These are phyloP conservation scores for Pedionomus torquatus DNA, from an alignment of 2,113 vertebrate species.

Conservation along the genomic window DNA sequence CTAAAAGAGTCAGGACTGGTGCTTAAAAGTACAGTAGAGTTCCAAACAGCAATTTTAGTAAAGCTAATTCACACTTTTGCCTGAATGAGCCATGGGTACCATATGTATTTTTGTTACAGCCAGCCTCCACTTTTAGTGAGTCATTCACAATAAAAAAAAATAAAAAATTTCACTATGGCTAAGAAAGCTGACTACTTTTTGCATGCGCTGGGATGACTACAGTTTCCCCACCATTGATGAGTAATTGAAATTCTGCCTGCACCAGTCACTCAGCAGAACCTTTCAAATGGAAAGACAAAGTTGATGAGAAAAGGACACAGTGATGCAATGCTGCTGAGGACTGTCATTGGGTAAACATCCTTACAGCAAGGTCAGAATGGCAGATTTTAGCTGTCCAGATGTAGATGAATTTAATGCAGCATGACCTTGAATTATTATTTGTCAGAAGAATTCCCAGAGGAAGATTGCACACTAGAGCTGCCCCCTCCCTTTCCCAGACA, in stretches of 20 bases:
- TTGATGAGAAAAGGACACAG: not conserved
- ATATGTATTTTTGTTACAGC: slow-evolving; percentile 58
- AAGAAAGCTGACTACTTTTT: not conserved
- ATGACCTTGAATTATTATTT: not conserved
- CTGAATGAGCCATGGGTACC: slow-evolving; percentile 43
- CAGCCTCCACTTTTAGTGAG: slow-evolving; percentile 52
- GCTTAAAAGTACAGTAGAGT: not conserved
- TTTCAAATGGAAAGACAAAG: not conserved
- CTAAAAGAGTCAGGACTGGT: not conserved
- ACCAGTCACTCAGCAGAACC: not conserved
- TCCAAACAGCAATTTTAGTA: slow-evolving; percentile 25
- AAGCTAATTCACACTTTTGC: slow-evolving; percentile 43
- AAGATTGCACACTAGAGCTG: not conserved
- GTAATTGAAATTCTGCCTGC: not conserved
- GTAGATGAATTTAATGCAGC: not conserved
- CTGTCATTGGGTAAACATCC: not conserved
- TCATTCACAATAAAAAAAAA: not conserved
- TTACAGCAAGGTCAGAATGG: not conserved
- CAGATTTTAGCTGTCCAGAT: not conserved
- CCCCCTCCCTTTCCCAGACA: not conserved
- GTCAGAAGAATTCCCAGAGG: not conserved
- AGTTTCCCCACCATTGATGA: not conserved
- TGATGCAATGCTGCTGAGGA: not conserved
- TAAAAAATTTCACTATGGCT: not conserved
- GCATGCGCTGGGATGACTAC: not conserved